These are phyloP conservation scores for Xestia xanthographa DNA, from an alignment of 2,888 invertebrate species.

Conservation along the genomic window DNA sequence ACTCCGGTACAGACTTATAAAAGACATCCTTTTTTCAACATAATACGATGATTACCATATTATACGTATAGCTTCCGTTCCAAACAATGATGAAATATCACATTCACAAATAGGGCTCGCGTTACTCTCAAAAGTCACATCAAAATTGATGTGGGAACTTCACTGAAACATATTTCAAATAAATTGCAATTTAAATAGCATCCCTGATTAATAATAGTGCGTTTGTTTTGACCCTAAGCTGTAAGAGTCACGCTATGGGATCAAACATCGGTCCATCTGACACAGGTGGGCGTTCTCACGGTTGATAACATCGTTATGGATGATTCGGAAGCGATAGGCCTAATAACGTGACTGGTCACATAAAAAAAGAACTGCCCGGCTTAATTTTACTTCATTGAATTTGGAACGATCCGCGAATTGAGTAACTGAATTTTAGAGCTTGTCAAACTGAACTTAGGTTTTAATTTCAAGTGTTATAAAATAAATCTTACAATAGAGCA, in stretches of 20 bases:
- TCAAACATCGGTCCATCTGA: constrained; percentile 54
- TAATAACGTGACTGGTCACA: constrained; percentile 19
- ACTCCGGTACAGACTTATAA: neutral
- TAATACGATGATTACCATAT: constrained; percentile 28
- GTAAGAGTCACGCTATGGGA: constrained; percentile 77
- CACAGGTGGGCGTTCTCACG: constrained; percentile 84
- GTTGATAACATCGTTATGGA: constrained; percentile 71
- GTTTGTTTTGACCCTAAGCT: constrained; percentile 64
- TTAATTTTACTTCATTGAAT: neutral
- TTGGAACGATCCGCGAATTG: neutral
- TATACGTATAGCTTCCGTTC: constrained; percentile 29
- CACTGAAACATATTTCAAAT: constrained; percentile 53
- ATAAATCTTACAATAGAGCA: neutral
- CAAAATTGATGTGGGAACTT: constrained; percentile 76
- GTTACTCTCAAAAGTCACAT: constrained; percentile 44
- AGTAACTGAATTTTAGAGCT: neutral
- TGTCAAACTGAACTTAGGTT: neutral
- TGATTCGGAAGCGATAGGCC: constrained; percentile 61
- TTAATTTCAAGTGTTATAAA: neutral
- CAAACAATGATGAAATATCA: constrained; percentile 36
- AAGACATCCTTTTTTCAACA: neutral
- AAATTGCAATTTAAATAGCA: constrained; percentile 70
- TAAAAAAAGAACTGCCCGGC: neutral
- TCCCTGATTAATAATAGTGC: constrained; percentile 65
- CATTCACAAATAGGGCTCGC: constrained; percentile 46